A percentile compares a stretch with the other conserved stretches of the same genome.
These are phyloP conservation scores for Turritopsis dohrnii DNA, from an alignment of 30 jellyfish, hydroid and myxozoan genomes.

Conservation along the genomic window DNA sequence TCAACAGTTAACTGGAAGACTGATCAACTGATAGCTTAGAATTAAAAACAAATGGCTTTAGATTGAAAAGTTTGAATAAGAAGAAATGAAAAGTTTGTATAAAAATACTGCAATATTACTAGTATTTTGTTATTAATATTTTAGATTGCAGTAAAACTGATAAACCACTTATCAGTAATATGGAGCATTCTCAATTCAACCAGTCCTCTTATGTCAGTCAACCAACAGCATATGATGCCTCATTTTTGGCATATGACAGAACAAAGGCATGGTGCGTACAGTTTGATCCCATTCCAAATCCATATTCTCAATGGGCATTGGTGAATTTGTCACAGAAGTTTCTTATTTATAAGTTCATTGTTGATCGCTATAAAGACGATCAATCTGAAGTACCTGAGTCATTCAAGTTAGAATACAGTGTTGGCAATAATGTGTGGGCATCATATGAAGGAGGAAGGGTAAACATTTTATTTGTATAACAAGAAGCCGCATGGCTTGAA, in stretches of 20 bases:
- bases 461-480: not conserved
- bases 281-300: not conserved
- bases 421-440: conserved; percentile 25
- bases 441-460: conserved; percentile 23
- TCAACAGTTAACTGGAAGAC: too few species aligned
- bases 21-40: too few species aligned
- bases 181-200: not conserved
- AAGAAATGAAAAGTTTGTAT: not conserved
- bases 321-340: not conserved
- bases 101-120: not conserved
- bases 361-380: conserved; percentile 9
- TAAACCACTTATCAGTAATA: not conserved
- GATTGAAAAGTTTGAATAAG: too few species aligned
- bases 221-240: not conserved
- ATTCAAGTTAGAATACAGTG: conserved; percentile 24
- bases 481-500: too few species aligned
- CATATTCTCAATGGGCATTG: conserved; percentile 8
- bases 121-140: not conserved
- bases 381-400: not conserved
- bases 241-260: not conserved
- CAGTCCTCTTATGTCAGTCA: not conserved
- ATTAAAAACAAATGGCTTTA: too few species aligned
- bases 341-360: conserved; percentile 9
- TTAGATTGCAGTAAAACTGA: conserved; percentile 17
- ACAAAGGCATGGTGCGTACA: conserved; percentile 24